These are phyloP conservation scores for Serinus canaria DNA, from an alignment of 2,113 vertebrate species.

Conservation along the genomic window DNA sequence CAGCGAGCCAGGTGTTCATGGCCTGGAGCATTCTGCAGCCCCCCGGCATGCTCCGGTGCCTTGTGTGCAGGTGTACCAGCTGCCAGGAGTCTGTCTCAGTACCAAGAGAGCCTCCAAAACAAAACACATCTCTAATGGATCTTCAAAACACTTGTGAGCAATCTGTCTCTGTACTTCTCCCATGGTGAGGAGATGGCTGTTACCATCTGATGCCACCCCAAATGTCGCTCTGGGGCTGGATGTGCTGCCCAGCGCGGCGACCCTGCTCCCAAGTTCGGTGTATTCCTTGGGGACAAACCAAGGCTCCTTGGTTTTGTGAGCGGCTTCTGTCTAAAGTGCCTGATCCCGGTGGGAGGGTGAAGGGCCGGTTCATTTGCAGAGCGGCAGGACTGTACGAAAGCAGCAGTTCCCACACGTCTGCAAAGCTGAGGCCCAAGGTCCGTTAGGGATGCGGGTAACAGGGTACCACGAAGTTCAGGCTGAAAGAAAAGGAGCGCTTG, in stretches of 20 bases:
- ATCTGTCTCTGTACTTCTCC: neutral
- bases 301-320: neutral
- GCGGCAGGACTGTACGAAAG: neutral
- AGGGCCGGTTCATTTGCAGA: neutral
- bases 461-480: accelerated
- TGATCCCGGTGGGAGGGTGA: too few species aligned
- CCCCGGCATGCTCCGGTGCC: accelerated
- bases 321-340: accelerated
- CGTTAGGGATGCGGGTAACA: accelerated
- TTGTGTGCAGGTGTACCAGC: accelerated
- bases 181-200: neutral
- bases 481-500: neutral
- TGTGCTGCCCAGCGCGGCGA: neutral
- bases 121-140: neutral
- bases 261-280: neutral
- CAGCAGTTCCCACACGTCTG: neutral
- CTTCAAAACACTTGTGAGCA: neutral
- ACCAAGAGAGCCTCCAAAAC: neutral
- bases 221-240: neutral
- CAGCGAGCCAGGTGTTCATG: neutral
- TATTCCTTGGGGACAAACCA: neutral
- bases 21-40: accelerated
- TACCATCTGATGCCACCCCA: accelerated
- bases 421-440: neutral
- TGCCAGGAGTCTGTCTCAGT: neutral